Evolutionary conservation across 2,113 vertebrate genomes (phyloP), one percentile per base, ranked within the genome.

Genomic region (Chitala chitala): DNA sequence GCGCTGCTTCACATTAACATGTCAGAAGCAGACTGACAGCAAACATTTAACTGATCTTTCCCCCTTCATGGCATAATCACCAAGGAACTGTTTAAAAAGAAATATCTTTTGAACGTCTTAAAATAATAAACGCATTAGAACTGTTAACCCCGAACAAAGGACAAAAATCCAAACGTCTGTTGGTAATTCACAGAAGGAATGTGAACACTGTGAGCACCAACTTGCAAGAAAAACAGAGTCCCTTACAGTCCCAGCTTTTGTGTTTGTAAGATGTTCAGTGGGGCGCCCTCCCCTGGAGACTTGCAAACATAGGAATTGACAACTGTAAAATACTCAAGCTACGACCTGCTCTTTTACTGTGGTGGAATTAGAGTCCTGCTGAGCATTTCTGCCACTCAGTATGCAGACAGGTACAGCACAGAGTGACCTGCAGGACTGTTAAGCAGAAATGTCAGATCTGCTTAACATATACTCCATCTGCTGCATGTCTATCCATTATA

Each of bases 331-430:
- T n/a, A 65, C 22, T 42, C 36, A 24, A 38, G 38, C 36, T 38
- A 33, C 40, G 13, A 42, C 22, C 33, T 65, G 63, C 63, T n/a
- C 63, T 38, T 38, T 42, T n/a, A 3, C 63, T 42, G 36, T 6
- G 63, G 36, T 42, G n/a, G 63, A 65, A 65, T 65, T 65, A 40
- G 36, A 42, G 63, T n/a, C 38, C 61, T 22, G 33, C 61, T 40
- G 33, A n/a, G 38, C 33, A 51, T 51, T 51, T 51, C 48, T 51
- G 12, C 2, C 12, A 51, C 7, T 2, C n/a, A 15, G 56, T 65
- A 40, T 22, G n/a, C 31, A 29, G 36, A 69, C 24, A 22, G 65
- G 31, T 44, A 48, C 10, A 48, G 20, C 54, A n/a, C 54, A 56
- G 54, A 22, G 54, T n/a, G n/a, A 24, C 54, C 44, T 8, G 65